Conservation (phyloP, 2,797 vertebrate genomes). For the Diceros bicornis region DNA sequence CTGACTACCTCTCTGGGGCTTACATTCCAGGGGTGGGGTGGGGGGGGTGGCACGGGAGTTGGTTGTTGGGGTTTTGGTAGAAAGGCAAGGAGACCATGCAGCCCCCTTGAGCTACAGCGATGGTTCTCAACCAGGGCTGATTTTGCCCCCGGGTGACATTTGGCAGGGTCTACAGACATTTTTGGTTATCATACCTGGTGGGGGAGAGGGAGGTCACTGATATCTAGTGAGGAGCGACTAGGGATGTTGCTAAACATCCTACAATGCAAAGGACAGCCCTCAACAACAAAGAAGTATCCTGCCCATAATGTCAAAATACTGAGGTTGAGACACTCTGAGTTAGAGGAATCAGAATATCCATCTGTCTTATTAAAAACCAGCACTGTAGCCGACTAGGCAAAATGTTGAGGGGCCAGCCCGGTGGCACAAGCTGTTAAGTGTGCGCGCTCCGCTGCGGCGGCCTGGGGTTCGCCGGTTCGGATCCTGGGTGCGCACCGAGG, state of each 20-base stretch:
- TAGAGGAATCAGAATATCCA: background rate
- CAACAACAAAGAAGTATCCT: background rate
- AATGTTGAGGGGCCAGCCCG: background rate
- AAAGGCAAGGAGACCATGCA: background rate
- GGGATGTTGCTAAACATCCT: background rate
- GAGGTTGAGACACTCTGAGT: conserved; percentile 28
- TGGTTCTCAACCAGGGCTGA: background rate
- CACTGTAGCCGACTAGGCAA: background rate
- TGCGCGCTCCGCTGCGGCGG: too few relatives aligned
- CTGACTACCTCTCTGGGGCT: background rate
- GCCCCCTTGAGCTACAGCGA: background rate
- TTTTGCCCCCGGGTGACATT: background rate
- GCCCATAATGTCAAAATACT: background rate
- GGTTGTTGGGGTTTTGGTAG: background rate
- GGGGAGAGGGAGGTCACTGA: background rate
- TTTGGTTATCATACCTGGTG: background rate
- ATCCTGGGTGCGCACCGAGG: too few relatives aligned
- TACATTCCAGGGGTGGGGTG: background rate
- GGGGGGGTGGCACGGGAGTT: background rate
- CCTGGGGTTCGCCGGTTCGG: too few relatives aligned
- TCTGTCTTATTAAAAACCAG: conserved; percentile 38
- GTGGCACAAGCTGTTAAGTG: too few relatives aligned
- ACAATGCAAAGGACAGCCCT: background rate
- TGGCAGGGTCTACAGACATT: background rate
- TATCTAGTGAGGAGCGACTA: background rate